Base-by-base conservation (phyloP, 2,888 invertebrate species). In the Pyrrhosoma nymphula region DNA sequence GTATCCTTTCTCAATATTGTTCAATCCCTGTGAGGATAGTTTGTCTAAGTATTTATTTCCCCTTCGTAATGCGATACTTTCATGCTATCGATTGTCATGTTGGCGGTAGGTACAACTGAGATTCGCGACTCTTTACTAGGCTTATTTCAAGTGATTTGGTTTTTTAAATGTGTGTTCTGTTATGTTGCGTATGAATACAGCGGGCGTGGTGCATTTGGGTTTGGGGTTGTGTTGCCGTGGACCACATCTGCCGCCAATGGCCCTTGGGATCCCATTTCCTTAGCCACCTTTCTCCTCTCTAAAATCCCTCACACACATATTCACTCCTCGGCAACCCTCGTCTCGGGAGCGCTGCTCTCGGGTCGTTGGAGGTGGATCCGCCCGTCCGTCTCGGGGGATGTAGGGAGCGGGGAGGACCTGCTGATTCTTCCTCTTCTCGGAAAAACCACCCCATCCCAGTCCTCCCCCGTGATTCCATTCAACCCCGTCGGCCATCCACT, bases 381-480 rank as follows among this genome's bases (percentile, higher is more conserved):
- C 18, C 82, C 30, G 82, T 35, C 69, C 12, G 20, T 18, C 60
- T 60, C 69, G n/a, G 8, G n/a, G 69, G 69, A 1, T 14, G 35
- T 14, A 18, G 16, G 82, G 0, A 18, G 12, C 16, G 82, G 30
- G 14, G 30, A 35, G 30, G 35, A 26, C 3, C 82, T 35, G 82
- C 35, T 82, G 82, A 82, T 82, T 82, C 82, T 82, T 35, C 69
- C 35, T 30, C 82, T 82, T 82, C 82, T 23, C n/a, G 82, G 82
- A 82, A 82, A 82, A 82, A 82, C 30, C 18, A 35, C 82, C 30
- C 35, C 82, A 82, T 35, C 12, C 82, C 82, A 14, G 14, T 82
- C 35, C n/a, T 82, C 82, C 35, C 82, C 35, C n/a, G 26, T 26
- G 69, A 12, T 12, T 82, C 35, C 82, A 82, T 82, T 82, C 82